Conservation (phyloP, 2,113 vertebrate genomes). For the Sinocyclocheilus anshuiensis region DNA sequence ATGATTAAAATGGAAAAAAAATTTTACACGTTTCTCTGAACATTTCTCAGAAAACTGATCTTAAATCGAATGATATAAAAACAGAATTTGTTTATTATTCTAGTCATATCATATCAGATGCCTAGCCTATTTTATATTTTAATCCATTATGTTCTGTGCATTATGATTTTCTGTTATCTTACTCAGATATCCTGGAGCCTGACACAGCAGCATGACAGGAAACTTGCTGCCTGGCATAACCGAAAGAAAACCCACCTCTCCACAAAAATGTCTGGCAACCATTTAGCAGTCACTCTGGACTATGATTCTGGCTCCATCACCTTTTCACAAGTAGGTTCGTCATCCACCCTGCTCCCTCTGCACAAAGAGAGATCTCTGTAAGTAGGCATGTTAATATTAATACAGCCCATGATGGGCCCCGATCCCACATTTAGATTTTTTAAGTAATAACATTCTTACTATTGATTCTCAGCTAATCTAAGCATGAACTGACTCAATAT, state of each 20-base stretch:
- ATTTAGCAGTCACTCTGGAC: constrained; percentile 69
- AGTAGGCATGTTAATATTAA: constrained; percentile 50
- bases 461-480: neutral
- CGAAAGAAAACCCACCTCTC: constrained; percentile 70
- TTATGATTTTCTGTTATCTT: too few relatives aligned
- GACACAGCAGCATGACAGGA: constrained; percentile 73
- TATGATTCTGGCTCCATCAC: constrained; percentile 69
- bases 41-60: too few relatives aligned
- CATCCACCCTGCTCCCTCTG: constrained; percentile 65
- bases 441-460: neutral
- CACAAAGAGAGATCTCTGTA: constrained; percentile 75
- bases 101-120: too few relatives aligned
- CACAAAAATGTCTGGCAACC: constrained; percentile 64
- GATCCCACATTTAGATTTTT: neutral
- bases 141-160: too few relatives aligned
- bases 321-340: constrained; percentile 70
- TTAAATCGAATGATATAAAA: too few relatives aligned
- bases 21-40: too few relatives aligned
- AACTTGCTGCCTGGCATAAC: constrained; percentile 75
- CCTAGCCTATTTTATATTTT: too few relatives aligned
- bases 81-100: too few relatives aligned
- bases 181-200: too few relatives aligned
- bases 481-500: neutral
- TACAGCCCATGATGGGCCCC: neutral
- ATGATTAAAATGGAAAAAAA: too few relatives aligned